A percentile compares a stretch with the other conserved stretches of the same genome.
Evolutionary conservation across 2,888 invertebrate genomes (phyloP).

Genomic region (Frankliniella fusca): DNA sequence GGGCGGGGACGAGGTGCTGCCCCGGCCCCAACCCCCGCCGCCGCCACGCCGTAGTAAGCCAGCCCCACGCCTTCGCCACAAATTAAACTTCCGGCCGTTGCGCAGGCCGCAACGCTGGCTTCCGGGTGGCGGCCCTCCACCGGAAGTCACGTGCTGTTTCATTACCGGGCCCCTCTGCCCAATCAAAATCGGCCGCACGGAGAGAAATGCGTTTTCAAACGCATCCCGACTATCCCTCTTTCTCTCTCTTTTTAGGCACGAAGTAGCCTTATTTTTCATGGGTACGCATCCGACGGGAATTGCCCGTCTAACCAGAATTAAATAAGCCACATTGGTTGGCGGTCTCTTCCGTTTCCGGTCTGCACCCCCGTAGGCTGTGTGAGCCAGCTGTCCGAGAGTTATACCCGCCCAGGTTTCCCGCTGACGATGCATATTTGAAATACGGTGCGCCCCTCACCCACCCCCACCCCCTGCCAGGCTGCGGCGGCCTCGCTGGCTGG

Average conservation of each 20-base stretch:
- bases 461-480: not conserved
- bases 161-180: not conserved
- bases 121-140: not conserved
- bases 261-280: no score
- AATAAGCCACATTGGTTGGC: not conserved
- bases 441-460: not conserved
- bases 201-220: not conserved
- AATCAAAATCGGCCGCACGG: no score
- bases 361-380: no score
- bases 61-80: not conserved
- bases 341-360: not conserved
- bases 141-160: constrained; percentile 18
- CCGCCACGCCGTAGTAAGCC: not conserved
- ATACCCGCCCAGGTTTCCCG: not conserved
- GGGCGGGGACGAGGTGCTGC: not conserved
- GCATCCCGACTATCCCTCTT: not conserved
- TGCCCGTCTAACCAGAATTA: not conserved
- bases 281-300: no score
- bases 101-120: not conserved
- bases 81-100: constrained; percentile 20
- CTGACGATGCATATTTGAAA: not conserved
- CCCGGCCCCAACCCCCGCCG: not conserved
- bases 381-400: not conserved
- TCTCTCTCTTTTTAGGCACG: not conserved
- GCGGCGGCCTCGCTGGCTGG: not conserved